Conservation (phyloP, 2,888 invertebrate genomes). For the Thysanoteuthis rhombus region DNA sequence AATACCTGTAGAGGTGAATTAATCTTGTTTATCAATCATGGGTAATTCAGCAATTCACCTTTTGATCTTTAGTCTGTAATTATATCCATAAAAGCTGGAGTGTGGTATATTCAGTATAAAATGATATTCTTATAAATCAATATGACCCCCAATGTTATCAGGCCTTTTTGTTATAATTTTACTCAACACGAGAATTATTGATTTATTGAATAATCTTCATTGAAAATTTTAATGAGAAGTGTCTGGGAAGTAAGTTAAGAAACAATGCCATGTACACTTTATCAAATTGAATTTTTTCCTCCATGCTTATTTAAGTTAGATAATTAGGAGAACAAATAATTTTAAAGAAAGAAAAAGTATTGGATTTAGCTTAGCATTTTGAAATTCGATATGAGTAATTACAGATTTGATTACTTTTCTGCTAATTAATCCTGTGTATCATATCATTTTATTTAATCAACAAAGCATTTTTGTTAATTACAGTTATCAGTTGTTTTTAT, state of each 20-base stretch:
- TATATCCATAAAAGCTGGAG: neutral
- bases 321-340: neutral
- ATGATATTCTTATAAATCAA: neutral
- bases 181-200: neutral
- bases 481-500: neutral
- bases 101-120: neutral
- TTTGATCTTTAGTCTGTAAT: too few relatives aligned
- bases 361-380: neutral
- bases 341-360: neutral
- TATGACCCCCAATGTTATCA: neutral
- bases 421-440: neutral
- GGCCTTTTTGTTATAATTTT: neutral
- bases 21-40: too few relatives aligned
- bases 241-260: neutral
- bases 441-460: neutral
- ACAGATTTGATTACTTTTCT: neutral
- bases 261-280: neutral
- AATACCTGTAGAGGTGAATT: too few relatives aligned
- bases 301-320: slow-evolving; percentile 12
- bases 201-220: neutral
- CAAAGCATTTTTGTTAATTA: neutral
- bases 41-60: too few relatives aligned
- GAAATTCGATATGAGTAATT: neutral
- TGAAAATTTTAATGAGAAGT: slow-evolving; percentile 12
- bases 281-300: slow-evolving; percentile 12